phyloP scores from a whole-genome alignment of 2,113 vertebrate genomes.

The Antidorcas marsupialis region DNA sequence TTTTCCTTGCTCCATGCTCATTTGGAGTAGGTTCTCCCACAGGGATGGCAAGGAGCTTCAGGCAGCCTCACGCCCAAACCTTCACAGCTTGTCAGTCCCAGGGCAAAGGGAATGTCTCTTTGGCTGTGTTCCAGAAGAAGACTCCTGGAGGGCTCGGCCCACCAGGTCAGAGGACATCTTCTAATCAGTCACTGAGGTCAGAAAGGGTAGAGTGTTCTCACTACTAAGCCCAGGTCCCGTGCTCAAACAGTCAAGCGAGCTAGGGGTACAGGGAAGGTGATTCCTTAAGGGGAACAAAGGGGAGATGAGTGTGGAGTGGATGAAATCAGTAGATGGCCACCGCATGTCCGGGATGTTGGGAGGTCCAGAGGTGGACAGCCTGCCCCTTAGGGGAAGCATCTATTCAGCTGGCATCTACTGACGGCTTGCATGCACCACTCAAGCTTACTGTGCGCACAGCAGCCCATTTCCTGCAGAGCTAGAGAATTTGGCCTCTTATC shows the following conservation, averaged over 20 bases:
- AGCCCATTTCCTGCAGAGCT: background rate
- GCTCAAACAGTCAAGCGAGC: background rate
- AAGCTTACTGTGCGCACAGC: background rate
- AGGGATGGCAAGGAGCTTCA: background rate
- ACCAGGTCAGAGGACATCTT: background rate
- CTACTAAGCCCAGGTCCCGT: background rate
- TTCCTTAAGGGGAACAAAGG: background rate
- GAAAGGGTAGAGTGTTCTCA: background rate
- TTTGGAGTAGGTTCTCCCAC: background rate
- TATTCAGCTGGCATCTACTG: background rate
- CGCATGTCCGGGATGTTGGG: fast-evolving
- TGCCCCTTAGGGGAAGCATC: background rate
- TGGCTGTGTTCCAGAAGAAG: background rate
- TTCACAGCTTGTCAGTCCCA: background rate
- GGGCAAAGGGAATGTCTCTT: background rate
- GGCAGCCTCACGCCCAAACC: background rate
- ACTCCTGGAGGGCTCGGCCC: background rate
- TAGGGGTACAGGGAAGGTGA: background rate
- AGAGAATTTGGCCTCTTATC: background rate
- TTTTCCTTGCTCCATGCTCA: background rate
- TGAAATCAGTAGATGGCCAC: no score
- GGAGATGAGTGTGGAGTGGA: background rate
- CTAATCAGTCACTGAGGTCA: background rate
- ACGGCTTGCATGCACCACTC: fast-evolving
- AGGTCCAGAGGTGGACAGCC: background rate